phyloP scores from a whole-genome alignment of 1,140 invertebrate species.

The Physella acuta region DNA sequence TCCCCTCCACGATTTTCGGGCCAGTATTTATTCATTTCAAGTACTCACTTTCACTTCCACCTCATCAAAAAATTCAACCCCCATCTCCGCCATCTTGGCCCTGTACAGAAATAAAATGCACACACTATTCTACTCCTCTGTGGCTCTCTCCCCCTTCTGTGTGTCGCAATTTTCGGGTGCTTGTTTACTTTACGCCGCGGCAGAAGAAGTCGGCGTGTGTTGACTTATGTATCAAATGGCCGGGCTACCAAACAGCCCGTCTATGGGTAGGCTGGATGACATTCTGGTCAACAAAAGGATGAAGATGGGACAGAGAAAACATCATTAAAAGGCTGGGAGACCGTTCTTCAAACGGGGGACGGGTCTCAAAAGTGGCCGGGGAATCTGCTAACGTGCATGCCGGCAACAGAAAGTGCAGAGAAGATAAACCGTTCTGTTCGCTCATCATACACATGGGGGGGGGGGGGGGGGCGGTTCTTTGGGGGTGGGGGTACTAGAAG shows the following conservation, averaged over 20 bases:
- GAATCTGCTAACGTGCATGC: conserved; percentile 9
- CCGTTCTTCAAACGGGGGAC: conserved; percentile 7
- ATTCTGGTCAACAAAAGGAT: conserved; percentile 9
- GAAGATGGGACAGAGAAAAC: conserved; percentile 17
- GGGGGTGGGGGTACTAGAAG: no score
- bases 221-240: conserved; percentile 22
- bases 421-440: no score
- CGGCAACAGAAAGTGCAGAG: no score
- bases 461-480: no score
- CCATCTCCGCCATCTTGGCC: neutral
- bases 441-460: no score
- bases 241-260: conserved; percentile 15
- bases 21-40: no score
- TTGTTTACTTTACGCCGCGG: conserved; percentile 5
- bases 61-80: neutral
- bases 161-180: neutral
- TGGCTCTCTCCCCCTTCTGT: no score
- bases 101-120: no score
- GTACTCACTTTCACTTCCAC: no score
- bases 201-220: conserved; percentile 13
- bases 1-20: no score
- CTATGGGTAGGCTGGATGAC: conserved; percentile 12
- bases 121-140: no score
- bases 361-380: conserved; percentile 2
- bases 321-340: conserved; percentile 19